Percentiles rank a stretch among this genome's conserved stretches.
Conservation (phyloP, 1,140 invertebrate genomes). For the Dufourea novaeangliae region DNA sequence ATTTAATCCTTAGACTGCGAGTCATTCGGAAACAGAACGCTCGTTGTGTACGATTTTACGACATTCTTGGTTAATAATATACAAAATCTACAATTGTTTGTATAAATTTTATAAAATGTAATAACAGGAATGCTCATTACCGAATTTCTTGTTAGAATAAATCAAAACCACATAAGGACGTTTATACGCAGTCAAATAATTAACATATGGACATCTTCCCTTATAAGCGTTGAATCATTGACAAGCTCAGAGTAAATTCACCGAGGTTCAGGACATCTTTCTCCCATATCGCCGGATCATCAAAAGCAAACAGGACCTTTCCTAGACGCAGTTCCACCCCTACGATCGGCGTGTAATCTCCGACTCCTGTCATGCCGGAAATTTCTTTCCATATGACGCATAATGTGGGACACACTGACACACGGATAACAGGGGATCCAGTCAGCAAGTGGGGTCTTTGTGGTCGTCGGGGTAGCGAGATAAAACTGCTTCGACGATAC, state of each 20-base stretch:
- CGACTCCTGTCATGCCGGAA: slow-evolving; percentile 53
- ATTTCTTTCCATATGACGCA: slow-evolving; percentile 49
- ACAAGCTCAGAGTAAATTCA: not conserved
- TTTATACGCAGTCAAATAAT: too few species aligned
- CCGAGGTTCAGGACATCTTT: not conserved
- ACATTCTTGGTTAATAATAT: too few species aligned
- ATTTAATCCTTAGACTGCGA: too few species aligned
- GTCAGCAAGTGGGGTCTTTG: not conserved
- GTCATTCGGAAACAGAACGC: too few species aligned
- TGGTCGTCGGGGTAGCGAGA: slow-evolving; percentile 44
- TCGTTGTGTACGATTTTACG: too few species aligned
- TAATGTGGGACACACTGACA: slow-evolving; percentile 45
- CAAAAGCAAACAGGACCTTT: not conserved
- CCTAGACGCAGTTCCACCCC: not conserved
- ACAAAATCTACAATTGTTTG: too few species aligned
- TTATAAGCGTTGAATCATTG: not conserved
- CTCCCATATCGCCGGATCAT: not conserved
- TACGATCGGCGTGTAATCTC: slow-evolving; percentile 46
- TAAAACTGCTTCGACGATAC: slow-evolving; percentile 55
- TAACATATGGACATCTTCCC: too few species aligned
- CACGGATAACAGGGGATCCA: slow-evolving; percentile 8
- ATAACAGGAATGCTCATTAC: too few species aligned
- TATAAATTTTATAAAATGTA: too few species aligned
- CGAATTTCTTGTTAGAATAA: too few species aligned
- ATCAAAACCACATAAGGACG: too few species aligned